Percentiles rank a stretch among this genome's conserved stretches.
phyloP scores from a whole-genome alignment of 2,888 invertebrate genomes.

The Leptopilina myrica region DNA sequence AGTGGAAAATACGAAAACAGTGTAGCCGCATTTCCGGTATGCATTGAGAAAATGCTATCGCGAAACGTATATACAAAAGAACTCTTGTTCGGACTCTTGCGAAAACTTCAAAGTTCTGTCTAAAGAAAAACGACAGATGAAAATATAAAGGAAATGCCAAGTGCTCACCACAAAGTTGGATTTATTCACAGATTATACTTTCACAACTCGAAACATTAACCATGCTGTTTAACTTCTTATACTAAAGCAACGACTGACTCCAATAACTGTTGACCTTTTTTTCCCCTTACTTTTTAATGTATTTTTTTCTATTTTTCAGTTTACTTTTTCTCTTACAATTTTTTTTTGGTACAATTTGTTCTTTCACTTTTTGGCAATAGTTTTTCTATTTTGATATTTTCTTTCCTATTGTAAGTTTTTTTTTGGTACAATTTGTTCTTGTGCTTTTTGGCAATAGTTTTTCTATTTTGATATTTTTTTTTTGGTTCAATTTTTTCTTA shows the following conservation, averaged over 20 bases:
- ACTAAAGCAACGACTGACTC: not conserved
- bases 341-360: no score
- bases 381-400: no score
- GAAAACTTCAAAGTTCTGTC: constrained; percentile 32
- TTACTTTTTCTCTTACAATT: no score
- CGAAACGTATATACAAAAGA: constrained; percentile 4
- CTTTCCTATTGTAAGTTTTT: no score
- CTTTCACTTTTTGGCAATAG: no score
- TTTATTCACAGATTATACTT: constrained; percentile 9
- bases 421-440: no score
- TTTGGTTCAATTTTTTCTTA: no score
- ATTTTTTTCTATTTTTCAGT: not conserved
- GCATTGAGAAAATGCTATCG: constrained; percentile 19
- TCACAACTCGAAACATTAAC: constrained; percentile 22
- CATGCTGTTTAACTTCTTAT: not conserved
- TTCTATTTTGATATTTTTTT: no score
- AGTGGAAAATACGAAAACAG: constrained; percentile 39
- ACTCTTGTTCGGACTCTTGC: constrained; percentile 30
- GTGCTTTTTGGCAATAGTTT: no score
- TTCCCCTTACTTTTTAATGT: not conserved
- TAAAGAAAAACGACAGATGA: constrained; percentile 21
- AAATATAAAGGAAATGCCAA: constrained; percentile 9
- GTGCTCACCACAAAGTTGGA: constrained; percentile 19
- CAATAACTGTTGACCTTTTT: not conserved
- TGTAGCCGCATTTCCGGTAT: constrained; percentile 23